Percentiles rank a stretch among this genome's conserved stretches.
Conservation (phyloP, 1,140 invertebrate species). For the Polypedilum pembai region DNA sequence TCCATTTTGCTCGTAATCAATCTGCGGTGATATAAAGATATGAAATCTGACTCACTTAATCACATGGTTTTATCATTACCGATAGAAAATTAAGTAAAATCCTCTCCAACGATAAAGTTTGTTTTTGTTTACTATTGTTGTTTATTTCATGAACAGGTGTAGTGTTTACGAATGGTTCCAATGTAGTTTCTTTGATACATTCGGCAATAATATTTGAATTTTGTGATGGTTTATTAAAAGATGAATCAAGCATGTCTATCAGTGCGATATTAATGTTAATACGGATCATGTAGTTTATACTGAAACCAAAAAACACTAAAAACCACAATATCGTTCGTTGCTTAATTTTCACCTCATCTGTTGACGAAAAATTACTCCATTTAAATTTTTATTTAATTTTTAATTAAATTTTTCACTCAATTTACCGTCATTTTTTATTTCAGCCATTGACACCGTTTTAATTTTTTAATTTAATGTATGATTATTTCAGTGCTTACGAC, state of each 20-base stretch:
- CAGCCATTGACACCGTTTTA: too few species aligned
- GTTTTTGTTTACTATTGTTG: not conserved
- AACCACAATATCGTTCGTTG: slow-evolving; percentile 47
- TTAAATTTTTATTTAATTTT: too few species aligned
- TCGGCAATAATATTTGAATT: not conserved
- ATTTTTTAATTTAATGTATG: too few species aligned
- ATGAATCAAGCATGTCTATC: slow-evolving; percentile 59
- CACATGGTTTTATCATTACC: not conserved
- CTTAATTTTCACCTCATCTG: not conserved
- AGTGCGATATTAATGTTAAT: slow-evolving; percentile 74
- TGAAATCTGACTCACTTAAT: not conserved
- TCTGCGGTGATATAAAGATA: not conserved
- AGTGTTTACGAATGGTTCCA: not conserved
- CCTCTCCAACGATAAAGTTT: not conserved
- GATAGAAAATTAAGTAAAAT: not conserved
- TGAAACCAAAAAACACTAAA: slow-evolving; percentile 58
- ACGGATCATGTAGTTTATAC: slow-evolving; percentile 63
- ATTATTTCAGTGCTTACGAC: too few species aligned
- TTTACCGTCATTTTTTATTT: too few species aligned
- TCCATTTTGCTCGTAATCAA: slow-evolving; percentile 33
- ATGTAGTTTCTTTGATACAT: not conserved
- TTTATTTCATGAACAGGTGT: not conserved
- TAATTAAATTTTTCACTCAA: too few species aligned
- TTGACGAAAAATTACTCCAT: too few species aligned
- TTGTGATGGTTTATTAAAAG: slow-evolving; percentile 32